Evolutionary conservation across 2,113 vertebrate genomes (phyloP).

Genomic region (Notarius lentiginosus): DNA sequence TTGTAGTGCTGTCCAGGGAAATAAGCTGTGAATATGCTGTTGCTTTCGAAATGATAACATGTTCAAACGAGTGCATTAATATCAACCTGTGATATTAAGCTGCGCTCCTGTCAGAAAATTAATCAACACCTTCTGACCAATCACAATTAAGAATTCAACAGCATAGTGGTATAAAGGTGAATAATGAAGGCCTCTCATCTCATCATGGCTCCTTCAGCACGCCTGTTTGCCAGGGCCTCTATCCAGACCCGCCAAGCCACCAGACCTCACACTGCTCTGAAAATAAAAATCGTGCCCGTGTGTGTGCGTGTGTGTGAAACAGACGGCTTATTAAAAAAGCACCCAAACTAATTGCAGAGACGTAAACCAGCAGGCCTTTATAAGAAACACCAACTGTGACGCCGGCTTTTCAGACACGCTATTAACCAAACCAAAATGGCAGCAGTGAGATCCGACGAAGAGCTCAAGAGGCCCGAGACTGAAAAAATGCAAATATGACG

Average conservation of each 20-base stretch:
- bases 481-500: conserved; percentile 32
- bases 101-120: neutral
- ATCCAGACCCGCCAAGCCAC: conserved; percentile 65
- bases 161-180: neutral
- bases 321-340: conserved; percentile 35
- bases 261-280: conserved; percentile 62
- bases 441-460: neutral
- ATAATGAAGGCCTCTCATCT: conserved; percentile 30
- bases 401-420: neutral
- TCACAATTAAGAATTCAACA: neutral
- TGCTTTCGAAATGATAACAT: neutral
- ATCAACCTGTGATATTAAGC: neutral
- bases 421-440: conserved; percentile 1
- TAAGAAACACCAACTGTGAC: conserved; percentile 10
- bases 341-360: conserved; percentile 30
- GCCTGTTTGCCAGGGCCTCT: conserved; percentile 49
- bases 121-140: conserved; percentile 19
- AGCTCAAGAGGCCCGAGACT: neutral
- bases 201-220: conserved; percentile 36
- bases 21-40: neutral
- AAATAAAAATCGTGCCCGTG: conserved; percentile 46
- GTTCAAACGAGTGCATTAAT: neutral
- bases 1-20: neutral
- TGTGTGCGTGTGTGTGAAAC: conserved; percentile 34
- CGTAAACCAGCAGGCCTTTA: conserved; percentile 24